A percentile compares a stretch with the other conserved stretches of the same genome.
These are phyloP conservation scores for Solea senegalensis DNA, from an alignment of 2,113 vertebrate genomes.

Conservation along the genomic window DNA sequence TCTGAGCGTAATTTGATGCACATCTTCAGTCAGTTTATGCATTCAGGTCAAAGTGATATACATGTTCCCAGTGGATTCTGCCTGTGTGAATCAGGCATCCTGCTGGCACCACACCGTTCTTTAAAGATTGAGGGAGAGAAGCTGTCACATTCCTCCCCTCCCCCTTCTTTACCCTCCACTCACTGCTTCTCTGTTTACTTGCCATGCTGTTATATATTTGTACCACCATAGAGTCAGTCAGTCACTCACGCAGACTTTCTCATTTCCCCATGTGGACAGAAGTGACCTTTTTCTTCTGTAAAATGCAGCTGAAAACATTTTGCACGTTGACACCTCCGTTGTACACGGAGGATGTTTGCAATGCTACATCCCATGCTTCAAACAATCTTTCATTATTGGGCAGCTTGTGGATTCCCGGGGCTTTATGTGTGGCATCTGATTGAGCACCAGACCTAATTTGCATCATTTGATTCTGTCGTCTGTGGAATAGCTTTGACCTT, in stretches of 20 bases:
- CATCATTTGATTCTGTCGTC: conserved; percentile 72
- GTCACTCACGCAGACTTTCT: conserved; percentile 14
- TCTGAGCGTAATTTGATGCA: neutral
- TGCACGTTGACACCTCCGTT: neutral
- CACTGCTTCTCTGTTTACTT: conserved; percentile 57
- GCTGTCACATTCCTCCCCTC: conserved; percentile 60
- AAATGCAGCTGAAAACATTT: conserved; percentile 24
- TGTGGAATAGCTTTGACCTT: conserved; percentile 74
- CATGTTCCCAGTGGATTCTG: conserved; percentile 54
- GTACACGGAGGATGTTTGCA: conserved; percentile 12
- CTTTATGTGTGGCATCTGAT: conserved; percentile 39
- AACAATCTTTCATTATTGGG: conserved; percentile 10
- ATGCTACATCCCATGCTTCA: conserved; percentile 6
- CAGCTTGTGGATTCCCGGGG: conserved; percentile 28
- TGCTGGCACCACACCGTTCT: conserved; percentile 46
- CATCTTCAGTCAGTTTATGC: conserved; percentile 41
- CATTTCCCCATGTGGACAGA: conserved; percentile 16
- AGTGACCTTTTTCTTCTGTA: conserved; percentile 39
- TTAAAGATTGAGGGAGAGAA: conserved; percentile 62
- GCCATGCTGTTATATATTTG: conserved; percentile 50
- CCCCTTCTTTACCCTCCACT: conserved; percentile 46
- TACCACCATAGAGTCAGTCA: conserved; percentile 32
- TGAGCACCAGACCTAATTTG: conserved; percentile 63
- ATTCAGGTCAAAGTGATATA: conserved; percentile 52
- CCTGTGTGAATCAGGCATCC: conserved; percentile 34